Evolutionary conservation across 2,888 invertebrate genomes (phyloP).

Genomic region (Andrena fulva): DNA sequence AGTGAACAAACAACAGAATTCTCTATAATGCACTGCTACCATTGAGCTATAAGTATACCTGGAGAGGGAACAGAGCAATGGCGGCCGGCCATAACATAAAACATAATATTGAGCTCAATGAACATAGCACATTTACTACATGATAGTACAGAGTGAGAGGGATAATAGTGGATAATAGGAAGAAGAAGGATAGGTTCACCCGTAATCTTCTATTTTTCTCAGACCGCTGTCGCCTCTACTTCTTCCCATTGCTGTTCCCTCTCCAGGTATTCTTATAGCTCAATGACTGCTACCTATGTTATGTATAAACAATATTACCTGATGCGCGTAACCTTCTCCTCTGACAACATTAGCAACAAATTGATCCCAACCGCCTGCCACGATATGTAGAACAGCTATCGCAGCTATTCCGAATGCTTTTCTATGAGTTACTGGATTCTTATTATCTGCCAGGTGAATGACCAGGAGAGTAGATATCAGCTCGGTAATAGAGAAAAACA

Average conservation of each 20-base stretch:
- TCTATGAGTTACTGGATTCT: conserved; percentile 86
- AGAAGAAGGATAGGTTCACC: no score
- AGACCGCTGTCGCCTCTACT: no score
- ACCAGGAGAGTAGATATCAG: conserved; percentile 87
- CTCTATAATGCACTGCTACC: not conserved
- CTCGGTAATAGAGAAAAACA: conserved; percentile 88
- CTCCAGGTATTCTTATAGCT: no score
- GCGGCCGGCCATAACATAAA: no score
- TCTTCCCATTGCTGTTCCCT: no score
- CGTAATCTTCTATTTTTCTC: no score
- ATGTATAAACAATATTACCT: conserved; percentile 83
- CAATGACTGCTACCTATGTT: not conserved
- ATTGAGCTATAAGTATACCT: no score
- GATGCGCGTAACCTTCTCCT: conserved; percentile 89
- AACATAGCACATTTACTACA: no score
- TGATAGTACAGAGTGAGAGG: no score
- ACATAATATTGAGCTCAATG: no score
- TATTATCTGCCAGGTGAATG: conserved; percentile 86
- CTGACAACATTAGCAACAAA: conserved; percentile 88
- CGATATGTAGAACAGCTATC: conserved; percentile 88
- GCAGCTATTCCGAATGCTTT: conserved; percentile 87
- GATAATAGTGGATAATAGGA: no score
- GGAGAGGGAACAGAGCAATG: no score
- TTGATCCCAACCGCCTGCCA: conserved; percentile 89
- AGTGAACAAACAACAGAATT: not conserved